A percentile compares a stretch with the other conserved stretches of the same genome.
These are phyloP conservation scores for Regulus satrapa DNA, from an alignment of 2,113 vertebrate species.

Conservation along the genomic window DNA sequence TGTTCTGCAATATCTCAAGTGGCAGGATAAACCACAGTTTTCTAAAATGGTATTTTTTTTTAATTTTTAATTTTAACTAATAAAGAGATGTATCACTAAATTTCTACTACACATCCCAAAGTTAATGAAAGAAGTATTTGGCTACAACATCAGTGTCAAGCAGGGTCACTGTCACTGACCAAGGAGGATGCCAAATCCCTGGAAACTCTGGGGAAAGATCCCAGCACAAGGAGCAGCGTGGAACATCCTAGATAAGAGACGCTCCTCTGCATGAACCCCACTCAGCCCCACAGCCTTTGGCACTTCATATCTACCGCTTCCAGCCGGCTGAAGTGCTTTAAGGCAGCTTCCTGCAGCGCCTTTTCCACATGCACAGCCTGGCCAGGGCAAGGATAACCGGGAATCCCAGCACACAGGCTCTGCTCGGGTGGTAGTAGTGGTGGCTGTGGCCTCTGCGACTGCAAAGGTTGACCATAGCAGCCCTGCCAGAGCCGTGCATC, in stretches of 20 bases:
- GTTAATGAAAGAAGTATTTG: background rate
- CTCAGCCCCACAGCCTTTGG: background rate
- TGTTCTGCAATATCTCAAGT: background rate
- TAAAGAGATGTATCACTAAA: background rate
- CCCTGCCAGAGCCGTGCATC: background rate
- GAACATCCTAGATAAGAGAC: background rate
- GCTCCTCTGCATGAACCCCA: fast-evolving
- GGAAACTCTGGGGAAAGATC: background rate
- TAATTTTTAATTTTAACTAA: background rate
- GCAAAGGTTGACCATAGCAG: background rate
- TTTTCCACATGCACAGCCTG: background rate
- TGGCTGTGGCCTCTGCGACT: background rate
- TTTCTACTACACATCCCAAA: background rate
- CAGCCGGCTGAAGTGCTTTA: background rate
- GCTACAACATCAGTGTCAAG: background rate
- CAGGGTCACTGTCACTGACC: fast-evolving
- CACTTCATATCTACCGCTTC: background rate
- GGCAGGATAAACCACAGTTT: background rate
- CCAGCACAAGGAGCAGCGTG: background rate
- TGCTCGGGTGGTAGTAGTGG: fast-evolving
- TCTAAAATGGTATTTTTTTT: background rate
- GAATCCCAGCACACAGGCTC: background rate
- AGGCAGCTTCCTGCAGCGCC: background rate
- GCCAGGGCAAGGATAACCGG: background rate
- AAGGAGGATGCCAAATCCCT: background rate